Evolutionary conservation across 2,113 vertebrate species (phyloP).

Genomic region (Thunnus maccoyii): DNA sequence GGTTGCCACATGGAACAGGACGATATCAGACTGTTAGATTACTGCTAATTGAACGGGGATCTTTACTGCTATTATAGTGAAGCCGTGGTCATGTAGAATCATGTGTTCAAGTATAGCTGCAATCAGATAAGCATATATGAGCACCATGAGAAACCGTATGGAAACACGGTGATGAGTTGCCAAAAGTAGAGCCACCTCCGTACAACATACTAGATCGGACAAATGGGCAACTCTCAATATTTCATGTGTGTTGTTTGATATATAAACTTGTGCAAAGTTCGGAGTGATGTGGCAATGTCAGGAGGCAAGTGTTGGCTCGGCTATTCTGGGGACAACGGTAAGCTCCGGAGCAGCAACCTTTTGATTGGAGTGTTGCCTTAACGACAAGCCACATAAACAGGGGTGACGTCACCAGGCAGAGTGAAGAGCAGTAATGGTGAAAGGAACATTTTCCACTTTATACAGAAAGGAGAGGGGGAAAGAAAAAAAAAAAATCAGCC

Average conservation of each 20-base stretch:
- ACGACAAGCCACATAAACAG: slow-evolving; percentile 76
- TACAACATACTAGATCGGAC: background rate
- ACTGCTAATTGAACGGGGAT: slow-evolving; percentile 11
- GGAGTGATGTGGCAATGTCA: slow-evolving; percentile 33
- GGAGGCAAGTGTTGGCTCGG: slow-evolving; percentile 47
- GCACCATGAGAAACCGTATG: background rate
- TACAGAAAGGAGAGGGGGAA: background rate
- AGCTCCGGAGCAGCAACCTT: slow-evolving; percentile 61
- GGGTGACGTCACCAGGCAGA: slow-evolving; percentile 66
- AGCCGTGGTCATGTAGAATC: slow-evolving; percentile 17
- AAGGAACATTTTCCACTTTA: slow-evolving; percentile 65
- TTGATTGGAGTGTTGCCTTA: slow-evolving; percentile 69
- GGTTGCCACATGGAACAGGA: background rate
- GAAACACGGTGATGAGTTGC: slow-evolving; percentile 14
- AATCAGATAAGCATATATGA: background rate
- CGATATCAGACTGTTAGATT: background rate
- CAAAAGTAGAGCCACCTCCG: background rate
- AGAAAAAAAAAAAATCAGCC: background rate
- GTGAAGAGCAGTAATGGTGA: slow-evolving; percentile 39
- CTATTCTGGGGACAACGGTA: slow-evolving; percentile 60
- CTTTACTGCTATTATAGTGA: slow-evolving; percentile 23
- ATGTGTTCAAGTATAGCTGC: slow-evolving; percentile 13
- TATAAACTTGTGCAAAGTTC: slow-evolving; percentile 25
- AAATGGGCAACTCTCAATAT: background rate
- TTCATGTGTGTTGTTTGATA: background rate